Percentiles rank a stretch among this genome's conserved stretches.
Conservation (phyloP, 64 coral and sea anemone genomes). For the Anthopleura sola region DNA sequence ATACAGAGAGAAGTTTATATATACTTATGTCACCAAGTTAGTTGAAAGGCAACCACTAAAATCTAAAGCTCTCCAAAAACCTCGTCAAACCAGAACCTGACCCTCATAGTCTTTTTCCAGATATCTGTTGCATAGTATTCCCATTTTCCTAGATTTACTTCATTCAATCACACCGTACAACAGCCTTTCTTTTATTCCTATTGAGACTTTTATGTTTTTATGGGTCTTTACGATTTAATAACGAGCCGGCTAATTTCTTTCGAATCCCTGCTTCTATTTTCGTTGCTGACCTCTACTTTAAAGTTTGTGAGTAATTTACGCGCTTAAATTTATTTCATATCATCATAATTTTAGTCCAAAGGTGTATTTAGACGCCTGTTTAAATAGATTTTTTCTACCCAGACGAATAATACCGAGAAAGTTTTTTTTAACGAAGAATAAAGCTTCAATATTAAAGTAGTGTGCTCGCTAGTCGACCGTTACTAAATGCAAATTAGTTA, state of each 20-base stretch:
- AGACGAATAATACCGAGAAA: neutral
- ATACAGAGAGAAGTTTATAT: neutral
- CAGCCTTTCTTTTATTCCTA: neutral
- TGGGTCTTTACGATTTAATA: neutral
- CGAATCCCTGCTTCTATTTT: neutral
- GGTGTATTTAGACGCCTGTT: neutral
- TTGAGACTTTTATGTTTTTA: neutral
- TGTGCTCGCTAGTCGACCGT: neutral
- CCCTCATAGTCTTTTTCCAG: neutral
- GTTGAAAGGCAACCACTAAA: neutral
- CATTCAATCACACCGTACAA: neutral
- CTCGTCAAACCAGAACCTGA: neutral
- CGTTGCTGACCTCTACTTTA: neutral
- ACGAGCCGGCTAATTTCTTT: neutral
- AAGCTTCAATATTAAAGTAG: neutral
- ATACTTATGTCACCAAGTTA: neutral
- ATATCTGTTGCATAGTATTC: neutral
- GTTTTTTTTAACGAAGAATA: neutral
- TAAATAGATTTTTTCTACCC: neutral
- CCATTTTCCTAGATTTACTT: neutral
- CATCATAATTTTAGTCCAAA: neutral
- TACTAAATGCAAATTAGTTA: constrained; percentile 9
- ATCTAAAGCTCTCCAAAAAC: neutral
- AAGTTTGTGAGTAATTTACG: neutral
- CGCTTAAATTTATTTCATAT: neutral